Percentiles rank a stretch among this genome's conserved stretches.
These are phyloP conservation scores for Asteroscopus sphinx DNA, from an alignment of 2,888 invertebrate genomes.

Conservation along the genomic window DNA sequence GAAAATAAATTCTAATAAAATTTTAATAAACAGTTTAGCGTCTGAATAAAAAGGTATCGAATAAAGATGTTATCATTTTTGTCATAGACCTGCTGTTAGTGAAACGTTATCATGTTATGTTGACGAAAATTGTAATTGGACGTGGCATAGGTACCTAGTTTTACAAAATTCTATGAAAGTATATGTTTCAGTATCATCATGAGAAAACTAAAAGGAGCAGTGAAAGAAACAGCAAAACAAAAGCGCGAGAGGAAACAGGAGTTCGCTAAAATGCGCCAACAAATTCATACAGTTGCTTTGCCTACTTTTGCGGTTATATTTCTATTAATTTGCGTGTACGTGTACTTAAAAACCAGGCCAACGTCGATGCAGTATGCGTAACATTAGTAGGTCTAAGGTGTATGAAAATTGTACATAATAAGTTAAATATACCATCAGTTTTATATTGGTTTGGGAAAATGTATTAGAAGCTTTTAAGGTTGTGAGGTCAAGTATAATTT, in stretches of 20 bases:
- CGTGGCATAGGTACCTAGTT: slow-evolving; percentile 56
- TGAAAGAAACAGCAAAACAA: slow-evolving; percentile 95
- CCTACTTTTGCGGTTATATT: slow-evolving; percentile 93
- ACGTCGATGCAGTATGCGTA: slow-evolving; percentile 80
- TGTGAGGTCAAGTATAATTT: slow-evolving; percentile 46
- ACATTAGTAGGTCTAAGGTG: slow-evolving; percentile 35
- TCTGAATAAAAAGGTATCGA: slow-evolving; percentile 39
- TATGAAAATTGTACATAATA: slow-evolving; percentile 54
- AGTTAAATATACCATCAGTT: slow-evolving; percentile 41
- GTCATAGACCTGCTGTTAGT: not conserved
- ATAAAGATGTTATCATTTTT: not conserved
- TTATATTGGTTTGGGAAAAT: slow-evolving; percentile 43
- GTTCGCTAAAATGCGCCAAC: slow-evolving; percentile 94
- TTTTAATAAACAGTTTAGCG: slow-evolving; percentile 12
- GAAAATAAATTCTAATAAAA: slow-evolving; percentile 39
- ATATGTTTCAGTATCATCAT: slow-evolving; percentile 84
- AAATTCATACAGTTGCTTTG: slow-evolving; percentile 94
- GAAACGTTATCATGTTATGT: not conserved
- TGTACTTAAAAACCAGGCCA: slow-evolving; percentile 95
- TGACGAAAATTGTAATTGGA: slow-evolving; percentile 34
- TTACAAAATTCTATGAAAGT: slow-evolving; percentile 24
- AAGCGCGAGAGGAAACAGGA: slow-evolving; percentile 96
- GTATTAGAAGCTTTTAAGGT: slow-evolving; percentile 42
- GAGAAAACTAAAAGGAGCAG: slow-evolving; percentile 95
- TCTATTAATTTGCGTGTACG: slow-evolving; percentile 93